A percentile compares a stretch with the other conserved stretches of the same genome.
These are phyloP conservation scores for Theristicus caerulescens DNA, from an alignment of 2,113 vertebrate species.

Conservation along the genomic window DNA sequence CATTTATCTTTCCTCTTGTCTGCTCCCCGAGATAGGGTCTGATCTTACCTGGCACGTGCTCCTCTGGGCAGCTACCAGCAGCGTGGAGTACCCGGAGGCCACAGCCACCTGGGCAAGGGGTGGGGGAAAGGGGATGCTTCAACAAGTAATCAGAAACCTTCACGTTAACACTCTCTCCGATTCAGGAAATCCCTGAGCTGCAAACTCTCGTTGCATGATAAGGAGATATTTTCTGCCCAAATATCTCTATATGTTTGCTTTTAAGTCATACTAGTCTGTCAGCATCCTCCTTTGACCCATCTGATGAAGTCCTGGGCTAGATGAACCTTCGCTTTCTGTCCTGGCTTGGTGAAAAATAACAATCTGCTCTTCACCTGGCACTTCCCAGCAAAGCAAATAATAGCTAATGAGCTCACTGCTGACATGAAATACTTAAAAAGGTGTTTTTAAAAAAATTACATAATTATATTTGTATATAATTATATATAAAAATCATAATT, in stretches of 20 bases:
- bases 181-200: background rate
- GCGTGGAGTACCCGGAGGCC: background rate
- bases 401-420: background rate
- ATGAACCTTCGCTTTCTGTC: background rate
- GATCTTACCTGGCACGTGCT: background rate
- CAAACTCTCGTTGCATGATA: background rate
- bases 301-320: background rate
- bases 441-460: background rate
- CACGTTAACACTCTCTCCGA: background rate
- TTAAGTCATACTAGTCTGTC: background rate
- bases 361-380: background rate
- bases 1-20: background rate
- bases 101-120: background rate
- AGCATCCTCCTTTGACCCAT: background rate
- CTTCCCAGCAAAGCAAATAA: background rate
- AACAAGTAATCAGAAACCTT: background rate
- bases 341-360: background rate
- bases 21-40: background rate
- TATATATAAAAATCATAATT: background rate
- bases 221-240: background rate
- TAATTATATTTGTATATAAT: background rate
- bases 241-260: background rate
- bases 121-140: background rate
- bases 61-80: background rate
- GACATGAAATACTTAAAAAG: background rate